Conservation (phyloP, 2,113 vertebrate genomes). For the Malaclemys terrapin region DNA sequence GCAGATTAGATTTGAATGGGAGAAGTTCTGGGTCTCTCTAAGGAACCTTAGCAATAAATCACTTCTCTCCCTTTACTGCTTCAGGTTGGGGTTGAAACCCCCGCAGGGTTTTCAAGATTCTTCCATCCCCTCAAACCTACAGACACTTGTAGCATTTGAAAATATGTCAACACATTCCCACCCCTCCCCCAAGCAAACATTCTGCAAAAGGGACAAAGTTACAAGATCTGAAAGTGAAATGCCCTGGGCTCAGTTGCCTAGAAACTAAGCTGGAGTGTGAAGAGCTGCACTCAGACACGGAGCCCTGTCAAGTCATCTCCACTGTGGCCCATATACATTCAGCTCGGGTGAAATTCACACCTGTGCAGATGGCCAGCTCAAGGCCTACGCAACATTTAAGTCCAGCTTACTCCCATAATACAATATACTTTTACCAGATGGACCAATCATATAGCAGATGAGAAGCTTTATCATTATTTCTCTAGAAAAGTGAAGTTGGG, state of each 20-base stretch:
- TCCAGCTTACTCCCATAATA: background rate
- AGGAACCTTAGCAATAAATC: background rate
- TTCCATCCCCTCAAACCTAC: background rate
- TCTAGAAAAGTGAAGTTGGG: background rate
- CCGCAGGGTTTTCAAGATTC: background rate
- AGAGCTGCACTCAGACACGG: background rate
- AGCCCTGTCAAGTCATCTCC: background rate
- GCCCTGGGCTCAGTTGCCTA: background rate
- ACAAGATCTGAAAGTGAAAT: background rate
- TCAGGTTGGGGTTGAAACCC: background rate
- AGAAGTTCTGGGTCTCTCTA: background rate
- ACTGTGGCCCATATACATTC: background rate
- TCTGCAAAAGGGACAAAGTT: background rate
- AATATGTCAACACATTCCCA: fast-evolving
- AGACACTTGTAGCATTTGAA: background rate
- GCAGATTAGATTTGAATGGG: background rate
- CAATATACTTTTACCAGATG: background rate
- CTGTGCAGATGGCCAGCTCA: background rate
- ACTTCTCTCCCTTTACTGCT: background rate
- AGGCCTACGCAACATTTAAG: background rate
- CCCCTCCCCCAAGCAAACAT: background rate
- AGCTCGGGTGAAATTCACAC: background rate
- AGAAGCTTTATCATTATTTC: background rate
- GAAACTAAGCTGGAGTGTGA: background rate
- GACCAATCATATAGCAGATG: background rate